Evolutionary conservation across 2,888 invertebrate species (phyloP).

Genomic region (Bhutanitis thaidina): DNA sequence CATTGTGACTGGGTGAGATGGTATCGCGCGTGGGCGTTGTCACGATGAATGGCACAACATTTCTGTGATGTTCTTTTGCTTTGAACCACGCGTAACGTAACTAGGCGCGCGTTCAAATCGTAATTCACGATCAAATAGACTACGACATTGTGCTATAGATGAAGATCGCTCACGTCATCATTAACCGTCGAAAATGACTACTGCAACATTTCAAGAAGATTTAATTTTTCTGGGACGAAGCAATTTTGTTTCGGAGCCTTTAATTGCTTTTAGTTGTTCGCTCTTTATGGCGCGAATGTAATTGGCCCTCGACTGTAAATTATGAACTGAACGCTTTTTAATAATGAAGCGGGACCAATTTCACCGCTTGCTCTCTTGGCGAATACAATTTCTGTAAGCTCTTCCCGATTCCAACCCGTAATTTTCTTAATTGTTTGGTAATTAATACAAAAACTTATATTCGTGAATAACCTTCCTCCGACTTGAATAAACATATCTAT

Average conservation of each 20-base stretch:
- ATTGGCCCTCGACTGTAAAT: conserved; percentile 15
- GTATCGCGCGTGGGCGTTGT: conserved; percentile 61
- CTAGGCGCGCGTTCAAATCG: not conserved
- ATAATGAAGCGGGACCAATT: conserved; percentile 8
- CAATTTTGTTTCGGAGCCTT: conserved; percentile 39
- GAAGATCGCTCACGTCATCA: not conserved
- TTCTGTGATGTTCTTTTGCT: conserved; percentile 44
- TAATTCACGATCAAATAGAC: not conserved
- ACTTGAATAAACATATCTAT: no score
- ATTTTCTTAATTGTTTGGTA: conserved; percentile 10
- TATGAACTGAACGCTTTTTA: conserved; percentile 11
- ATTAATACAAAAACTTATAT: conserved; percentile 4
- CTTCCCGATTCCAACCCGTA: conserved; percentile 4
- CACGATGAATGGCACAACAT: conserved; percentile 46
- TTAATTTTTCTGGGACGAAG: conserved; percentile 31
- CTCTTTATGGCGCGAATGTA: conserved; percentile 8
- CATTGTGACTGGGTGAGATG: conserved; percentile 38
- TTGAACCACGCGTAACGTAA: conserved; percentile 35
- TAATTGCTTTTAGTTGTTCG: conserved; percentile 40
- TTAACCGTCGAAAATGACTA: conserved; percentile 14
- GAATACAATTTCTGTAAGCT: conserved; percentile 1
- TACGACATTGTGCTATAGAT: not conserved
- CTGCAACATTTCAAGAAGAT: conserved; percentile 37
- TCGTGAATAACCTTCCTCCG: not conserved
- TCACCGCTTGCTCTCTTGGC: conserved; percentile 1